These are phyloP conservation scores for Chydorus sphaericus DNA, from an alignment of 2,888 invertebrate genomes.

Conservation along the genomic window DNA sequence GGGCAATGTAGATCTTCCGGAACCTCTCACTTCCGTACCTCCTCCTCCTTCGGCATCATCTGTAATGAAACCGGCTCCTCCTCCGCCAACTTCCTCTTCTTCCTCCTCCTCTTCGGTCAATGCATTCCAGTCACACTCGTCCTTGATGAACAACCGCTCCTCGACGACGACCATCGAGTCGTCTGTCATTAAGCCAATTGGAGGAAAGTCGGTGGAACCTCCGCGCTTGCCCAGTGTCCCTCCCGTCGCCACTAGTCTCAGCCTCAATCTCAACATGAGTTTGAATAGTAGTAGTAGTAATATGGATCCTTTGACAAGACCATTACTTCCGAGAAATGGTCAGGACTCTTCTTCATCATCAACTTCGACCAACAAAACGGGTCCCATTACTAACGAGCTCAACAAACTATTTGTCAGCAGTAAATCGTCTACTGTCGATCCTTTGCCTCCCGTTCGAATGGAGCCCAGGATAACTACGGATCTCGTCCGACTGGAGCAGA, in stretches of 20 bases:
- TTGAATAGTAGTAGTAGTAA: no score
- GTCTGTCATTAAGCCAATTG: no score
- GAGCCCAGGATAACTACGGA: neutral
- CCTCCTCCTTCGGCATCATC: no score
- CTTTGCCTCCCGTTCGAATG: neutral
- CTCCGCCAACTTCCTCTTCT: neutral
- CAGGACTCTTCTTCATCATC: no score
- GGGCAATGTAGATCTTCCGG: neutral
- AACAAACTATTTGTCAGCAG: neutral
- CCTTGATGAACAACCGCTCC: no score
- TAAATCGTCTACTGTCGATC: neutral
- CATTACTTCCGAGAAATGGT: no score
- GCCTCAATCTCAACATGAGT: neutral
- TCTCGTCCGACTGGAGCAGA: neutral
- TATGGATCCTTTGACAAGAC: neutral
- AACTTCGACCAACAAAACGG: no score
- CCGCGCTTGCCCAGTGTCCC: neutral
- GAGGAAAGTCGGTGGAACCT: neutral
- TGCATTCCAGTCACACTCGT: neutral
- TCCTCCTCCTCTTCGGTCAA: neutral
- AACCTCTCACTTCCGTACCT: neutral
- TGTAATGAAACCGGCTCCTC: neutral
- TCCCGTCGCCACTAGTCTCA: conserved; percentile 1
- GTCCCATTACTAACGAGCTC: neutral
- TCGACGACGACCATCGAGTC: no score